These are phyloP conservation scores for Colistium nudipinnis DNA, from an alignment of 2,113 vertebrate genomes.

Conservation along the genomic window DNA sequence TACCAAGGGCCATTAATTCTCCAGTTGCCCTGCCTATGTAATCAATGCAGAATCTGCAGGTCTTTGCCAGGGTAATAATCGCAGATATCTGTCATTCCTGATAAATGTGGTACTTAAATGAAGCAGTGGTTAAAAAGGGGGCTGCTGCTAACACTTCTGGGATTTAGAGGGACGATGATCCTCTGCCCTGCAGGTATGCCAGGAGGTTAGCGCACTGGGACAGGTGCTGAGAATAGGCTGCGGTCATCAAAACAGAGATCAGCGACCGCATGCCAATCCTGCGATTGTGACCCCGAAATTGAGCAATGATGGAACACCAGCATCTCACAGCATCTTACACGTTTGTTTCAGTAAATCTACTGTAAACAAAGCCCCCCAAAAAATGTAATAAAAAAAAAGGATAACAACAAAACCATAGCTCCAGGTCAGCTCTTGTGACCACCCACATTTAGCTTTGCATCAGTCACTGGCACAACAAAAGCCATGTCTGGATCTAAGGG, in stretches of 20 bases:
- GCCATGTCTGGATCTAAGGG: slow-evolving; percentile 59
- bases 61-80: slow-evolving; percentile 41
- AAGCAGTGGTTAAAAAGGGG: slow-evolving; percentile 23
- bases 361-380: no score
- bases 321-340: slow-evolving; percentile 19
- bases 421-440: slow-evolving; percentile 24
- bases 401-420: slow-evolving; percentile 30
- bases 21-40: slow-evolving; percentile 41
- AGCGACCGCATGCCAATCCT: slow-evolving; percentile 41
- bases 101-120: slow-evolving; percentile 41
- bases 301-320: neutral
- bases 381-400: no score
- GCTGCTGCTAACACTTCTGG: slow-evolving; percentile 11
- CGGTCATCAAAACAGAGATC: slow-evolving; percentile 63
- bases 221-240: slow-evolving; percentile 51
- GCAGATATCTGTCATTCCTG: slow-evolving; percentile 53
- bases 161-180: slow-evolving; percentile 16
- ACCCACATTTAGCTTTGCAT: slow-evolving; percentile 20
- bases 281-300: slow-evolving; percentile 34
- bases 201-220: slow-evolving; percentile 49
- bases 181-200: slow-evolving; percentile 28
- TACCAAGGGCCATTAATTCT: slow-evolving; percentile 47
- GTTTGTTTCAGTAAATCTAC: slow-evolving; percentile 54
- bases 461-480: slow-evolving; percentile 35
- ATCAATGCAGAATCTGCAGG: slow-evolving; percentile 47